Base-by-base conservation (phyloP, 2,113 vertebrate genomes). In the Zapus hudsonius region DNA sequence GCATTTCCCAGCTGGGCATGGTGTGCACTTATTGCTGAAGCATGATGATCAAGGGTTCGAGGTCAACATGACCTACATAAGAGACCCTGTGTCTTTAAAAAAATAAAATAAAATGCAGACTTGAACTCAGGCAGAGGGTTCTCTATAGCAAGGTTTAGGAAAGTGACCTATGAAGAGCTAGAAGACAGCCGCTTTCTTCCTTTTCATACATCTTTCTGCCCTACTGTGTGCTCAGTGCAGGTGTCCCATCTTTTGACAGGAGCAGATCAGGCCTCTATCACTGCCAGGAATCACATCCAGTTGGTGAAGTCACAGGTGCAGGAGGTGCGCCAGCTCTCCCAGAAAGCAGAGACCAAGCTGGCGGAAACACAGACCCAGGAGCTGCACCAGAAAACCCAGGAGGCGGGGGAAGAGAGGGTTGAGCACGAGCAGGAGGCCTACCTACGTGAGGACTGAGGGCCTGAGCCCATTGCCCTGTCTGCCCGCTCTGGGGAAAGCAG, bases 351-450 rank as follows among this genome's bases (percentile, higher is more conserved):
- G 92, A 98, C 97, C 95, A 99, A 98, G 96, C 87, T 99, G 93
- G 98, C 98, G 0, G 99, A 99, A 93, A 97, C 96, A 3, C 99
- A 99, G 97, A 99, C 98, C 0, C 98, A 98, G n/a, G 98, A 98
- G 78, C 97, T 98, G 17, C 95, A 70, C 38, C 94, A 97, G 47
- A 97, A 97, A 78, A 52, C 94, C 3, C 85, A 79, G 57, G 96
- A 96, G 25, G 96, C 83, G 0, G 90, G 88, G 57, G 97, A 95
- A 1, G 97, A 98, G 64, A 91, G 94, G 22, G 73, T 80, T 0
- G 97, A 98, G 19, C 47, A 88, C 0, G 97, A 95, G 1, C 97
- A 97, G 2, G 98, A 98, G 78, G 97, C 98, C 80, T 98, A 98
- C 94, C 97, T 98, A 69, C 97, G 98, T 1, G 98, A 98, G 94